Conservation (phyloP, 1,140 invertebrate species). For the Bombus picipes region DNA sequence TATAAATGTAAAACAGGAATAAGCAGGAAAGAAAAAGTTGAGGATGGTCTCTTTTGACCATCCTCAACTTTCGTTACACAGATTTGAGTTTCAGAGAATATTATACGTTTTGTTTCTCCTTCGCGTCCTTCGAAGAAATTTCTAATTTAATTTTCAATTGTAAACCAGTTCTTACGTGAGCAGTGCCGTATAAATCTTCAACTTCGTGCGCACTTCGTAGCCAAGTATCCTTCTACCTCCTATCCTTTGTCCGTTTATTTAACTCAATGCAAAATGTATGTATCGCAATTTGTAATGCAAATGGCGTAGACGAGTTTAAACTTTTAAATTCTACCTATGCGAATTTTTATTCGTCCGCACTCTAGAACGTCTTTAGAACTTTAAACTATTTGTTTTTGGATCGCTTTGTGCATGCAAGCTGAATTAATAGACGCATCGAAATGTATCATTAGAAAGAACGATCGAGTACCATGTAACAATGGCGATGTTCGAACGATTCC, state of each 20-base stretch:
- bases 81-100: neutral
- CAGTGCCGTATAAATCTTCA: neutral
- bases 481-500: neutral
- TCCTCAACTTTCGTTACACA: neutral
- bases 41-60: too few relatives aligned
- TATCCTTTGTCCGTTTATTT: neutral
- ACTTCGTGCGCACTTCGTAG: neutral
- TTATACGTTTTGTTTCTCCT: neutral
- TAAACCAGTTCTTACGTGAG: neutral
- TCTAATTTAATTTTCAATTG: neutral
- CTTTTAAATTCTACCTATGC: neutral
- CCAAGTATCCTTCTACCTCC: neutral
- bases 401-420: neutral
- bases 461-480: neutral
- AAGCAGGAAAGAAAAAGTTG: too few relatives aligned
- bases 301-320: neutral
- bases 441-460: neutral
- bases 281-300: neutral
- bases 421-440: conserved; percentile 8
- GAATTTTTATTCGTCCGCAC: neutral
- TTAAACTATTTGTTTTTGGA: neutral
- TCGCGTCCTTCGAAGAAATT: neutral
- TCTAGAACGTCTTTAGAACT: neutral
- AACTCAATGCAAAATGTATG: neutral
- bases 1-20: too few relatives aligned